A percentile compares a stretch with the other conserved stretches of the same genome.
Evolutionary conservation across 2,797 vertebrate species (phyloP).

Genomic region (Mastacembelus armatus): DNA sequence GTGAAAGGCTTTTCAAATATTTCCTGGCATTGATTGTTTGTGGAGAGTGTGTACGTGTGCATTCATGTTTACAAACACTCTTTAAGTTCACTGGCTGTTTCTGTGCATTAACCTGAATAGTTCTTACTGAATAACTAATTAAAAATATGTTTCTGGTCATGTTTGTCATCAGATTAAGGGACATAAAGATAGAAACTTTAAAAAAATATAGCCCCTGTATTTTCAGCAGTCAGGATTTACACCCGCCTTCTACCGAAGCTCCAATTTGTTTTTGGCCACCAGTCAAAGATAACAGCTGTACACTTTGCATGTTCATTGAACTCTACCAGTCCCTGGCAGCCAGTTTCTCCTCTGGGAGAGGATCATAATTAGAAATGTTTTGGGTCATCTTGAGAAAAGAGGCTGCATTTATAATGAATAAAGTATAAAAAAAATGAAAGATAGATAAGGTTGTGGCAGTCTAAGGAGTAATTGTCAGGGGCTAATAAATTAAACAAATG

Average conservation of each 20-base stretch:
- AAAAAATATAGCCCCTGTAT: constrained; percentile 14
- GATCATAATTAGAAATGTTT: constrained; percentile 94
- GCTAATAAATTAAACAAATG: constrained; percentile 21
- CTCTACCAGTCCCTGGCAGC: constrained; percentile 88
- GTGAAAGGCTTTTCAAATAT: constrained; percentile 1
- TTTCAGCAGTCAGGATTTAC: constrained; percentile 84
- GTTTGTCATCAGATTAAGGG: constrained; percentile 27
- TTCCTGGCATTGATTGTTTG: constrained; percentile 12
- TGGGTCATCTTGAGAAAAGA: constrained; percentile 87
- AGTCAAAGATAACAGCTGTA: constrained; percentile 97
- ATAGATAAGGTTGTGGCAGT: background rate
- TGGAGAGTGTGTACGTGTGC: background rate
- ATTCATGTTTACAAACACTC: background rate
- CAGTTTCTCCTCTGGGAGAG: constrained; percentile 86
- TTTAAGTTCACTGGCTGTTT: constrained; percentile 13
- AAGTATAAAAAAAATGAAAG: constrained; percentile 3
- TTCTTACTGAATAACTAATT: background rate
- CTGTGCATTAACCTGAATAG: constrained; percentile 18
- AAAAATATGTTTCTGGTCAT: constrained; percentile 1
- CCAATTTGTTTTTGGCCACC: constrained; percentile 91
- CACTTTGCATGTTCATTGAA: constrained; percentile 92
- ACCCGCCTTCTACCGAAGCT: constrained; percentile 83
- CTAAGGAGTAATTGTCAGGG: background rate
- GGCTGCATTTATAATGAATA: constrained; percentile 15
- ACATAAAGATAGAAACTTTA: constrained; percentile 19